Base-by-base conservation (phyloP, 2,113 vertebrate genomes). In the Thermophis baileyi region DNA sequence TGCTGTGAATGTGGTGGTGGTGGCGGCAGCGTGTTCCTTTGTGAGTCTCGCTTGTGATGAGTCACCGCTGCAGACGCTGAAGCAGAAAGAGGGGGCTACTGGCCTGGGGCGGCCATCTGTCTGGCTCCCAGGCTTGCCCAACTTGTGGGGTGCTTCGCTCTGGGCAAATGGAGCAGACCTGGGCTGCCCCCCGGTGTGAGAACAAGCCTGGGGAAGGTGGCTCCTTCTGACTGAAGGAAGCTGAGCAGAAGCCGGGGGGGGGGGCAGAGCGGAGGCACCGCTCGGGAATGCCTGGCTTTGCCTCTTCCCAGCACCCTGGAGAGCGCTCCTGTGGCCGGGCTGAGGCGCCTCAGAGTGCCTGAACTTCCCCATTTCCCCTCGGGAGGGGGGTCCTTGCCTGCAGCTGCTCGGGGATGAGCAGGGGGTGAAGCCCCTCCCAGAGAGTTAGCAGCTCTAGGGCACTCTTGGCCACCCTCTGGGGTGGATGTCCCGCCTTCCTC, bases 61-160 rank as follows among this genome's bases (percentile, higher is more conserved):
- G 53, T 93, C 93, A 93, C 93, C 47, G n/a, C 87, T 93, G 93
- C 93, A 93, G 90, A 89, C 93, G 16, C 89, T 51, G 51, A 89
- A 63, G 35, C 11, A 24, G 74, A 18, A n/a, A 51, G 90, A 55
- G 63, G 20, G 47, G 35, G 46, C 16, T 25, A 1, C 24, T 16
- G 16, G 63, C 87, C 63, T 89, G 81, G 55, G 10, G 35, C 1
- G 4, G 14, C 81, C 12, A 46, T 87, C 89, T 87, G 46, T 27
- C 85, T 30, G 25, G 85, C 27, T 89, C 25, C 20, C 54, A 25
- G 53, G 24, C 27, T 35, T 25, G 11, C 14, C 14, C 2, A 22
- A 12, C 35, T 24, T 30, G 57, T 18, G 69, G 35, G 69, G 35
- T 20, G 92, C 63, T 53, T 8, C 0, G 6, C 18, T 85, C 27